Evolutionary conservation across 2,888 invertebrate genomes (phyloP), one percentile per base, ranked within the genome.

Genomic region (Anoncus sp.): DNA sequence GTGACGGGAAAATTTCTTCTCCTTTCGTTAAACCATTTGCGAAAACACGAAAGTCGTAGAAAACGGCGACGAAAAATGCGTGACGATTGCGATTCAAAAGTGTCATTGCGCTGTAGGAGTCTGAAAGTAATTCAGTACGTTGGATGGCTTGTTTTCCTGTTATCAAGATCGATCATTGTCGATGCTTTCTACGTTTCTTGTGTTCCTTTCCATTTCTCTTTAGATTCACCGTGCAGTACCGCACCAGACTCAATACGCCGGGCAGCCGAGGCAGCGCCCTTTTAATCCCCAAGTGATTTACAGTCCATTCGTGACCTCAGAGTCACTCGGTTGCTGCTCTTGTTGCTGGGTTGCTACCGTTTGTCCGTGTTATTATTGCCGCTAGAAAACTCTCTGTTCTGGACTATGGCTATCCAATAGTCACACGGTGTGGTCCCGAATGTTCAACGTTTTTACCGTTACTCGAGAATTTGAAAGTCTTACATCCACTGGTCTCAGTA

Each of bases 261-360:
- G 49, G 60, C 60, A 66, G 65, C 63, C 27, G 60, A 65, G 60
- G 74, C 66, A 74, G 60, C 65, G 70, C 70, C 70, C 77, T 78
- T 70, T 66, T 74, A 74, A 78, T 78, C 77, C 77, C 65, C 65
- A 60, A 70, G 77, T 66, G 77, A 77, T 77, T 77, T 71, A 74
- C 74, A 38, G 74, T 74, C 65, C 60, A 60, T 74, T 78, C 77
- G 77, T 70, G 74, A 78, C 70, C 66, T 55, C 51, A 31, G 38
- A 69, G 73, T 69, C 69, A 45, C 55, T 73, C 20, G 67, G 43
- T 47, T n/a, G 49, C 22, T n/a, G 18, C n/a, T 47, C n/a, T 24
- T 10, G 12, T 3, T 51, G 51, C 59, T 12, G 43, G 51, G 38
- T 31, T n/a, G 66, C 66, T n/a, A 40, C 65, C 71, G 53, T 60